phyloP scores from a whole-genome alignment of 2,113 vertebrate species.

The Chaenogobius annularis region DNA sequence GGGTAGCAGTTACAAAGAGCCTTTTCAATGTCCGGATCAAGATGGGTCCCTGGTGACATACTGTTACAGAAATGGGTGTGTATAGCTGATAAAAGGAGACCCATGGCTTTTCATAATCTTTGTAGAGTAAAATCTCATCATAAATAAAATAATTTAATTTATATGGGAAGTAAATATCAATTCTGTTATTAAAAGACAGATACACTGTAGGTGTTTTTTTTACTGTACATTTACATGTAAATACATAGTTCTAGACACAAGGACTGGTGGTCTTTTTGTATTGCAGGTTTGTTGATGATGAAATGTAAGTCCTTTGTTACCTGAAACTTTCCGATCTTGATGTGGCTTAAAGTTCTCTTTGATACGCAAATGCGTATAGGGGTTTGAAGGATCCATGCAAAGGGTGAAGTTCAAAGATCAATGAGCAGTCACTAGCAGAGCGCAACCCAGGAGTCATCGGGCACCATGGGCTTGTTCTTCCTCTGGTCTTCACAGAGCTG shows the following conservation, averaged over 20 bases:
- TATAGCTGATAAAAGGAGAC: not conserved
- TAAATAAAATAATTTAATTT: not conserved
- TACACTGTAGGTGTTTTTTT: not conserved
- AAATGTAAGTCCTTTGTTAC: conserved; percentile 28
- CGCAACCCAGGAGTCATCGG: conserved; percentile 28
- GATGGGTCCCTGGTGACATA: not conserved
- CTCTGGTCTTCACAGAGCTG: conserved; percentile 62
- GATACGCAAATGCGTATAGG: conserved; percentile 39
- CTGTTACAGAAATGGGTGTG: not conserved
- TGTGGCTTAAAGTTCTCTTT: conserved; percentile 20
- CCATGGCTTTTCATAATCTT: not conserved
- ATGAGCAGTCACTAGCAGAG: conserved; percentile 58
- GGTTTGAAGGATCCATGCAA: conserved; percentile 46
- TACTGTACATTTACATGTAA: conserved; percentile 6
- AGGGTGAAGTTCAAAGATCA: conserved; percentile 59
- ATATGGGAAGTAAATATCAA: not conserved
- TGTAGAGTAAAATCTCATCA: not conserved
- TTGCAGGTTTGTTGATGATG: conserved; percentile 19
- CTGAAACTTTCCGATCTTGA: conserved; percentile 18
- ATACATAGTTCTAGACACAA: conserved; percentile 25
- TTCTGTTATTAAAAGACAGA: not conserved
- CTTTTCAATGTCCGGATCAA: not conserved
- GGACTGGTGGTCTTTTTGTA: conserved; percentile 42
- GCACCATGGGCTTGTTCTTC: conserved; percentile 46
- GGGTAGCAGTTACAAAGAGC: not conserved